Conservation (phyloP, 2,113 vertebrate species). For the Pungitius pungitius region DNA sequence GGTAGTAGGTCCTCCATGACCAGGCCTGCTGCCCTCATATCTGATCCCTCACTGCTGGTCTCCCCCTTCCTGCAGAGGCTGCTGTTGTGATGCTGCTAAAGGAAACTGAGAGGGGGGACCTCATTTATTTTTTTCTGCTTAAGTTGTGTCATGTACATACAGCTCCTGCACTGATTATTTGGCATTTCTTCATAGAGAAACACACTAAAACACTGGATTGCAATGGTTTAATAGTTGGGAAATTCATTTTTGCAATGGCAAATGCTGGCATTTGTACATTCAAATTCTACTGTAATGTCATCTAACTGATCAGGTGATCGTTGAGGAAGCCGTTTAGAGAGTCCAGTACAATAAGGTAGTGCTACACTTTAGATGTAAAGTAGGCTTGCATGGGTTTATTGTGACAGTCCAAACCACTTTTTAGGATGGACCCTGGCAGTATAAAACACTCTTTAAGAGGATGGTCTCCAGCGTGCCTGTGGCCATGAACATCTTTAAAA, state of each 20-base stretch:
- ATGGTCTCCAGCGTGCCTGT: not conserved
- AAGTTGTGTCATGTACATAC: not conserved
- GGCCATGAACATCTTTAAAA: constrained; percentile 18
- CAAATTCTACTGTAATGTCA: constrained; percentile 1
- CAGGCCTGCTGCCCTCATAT: constrained; percentile 11
- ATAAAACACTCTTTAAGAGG: not conserved
- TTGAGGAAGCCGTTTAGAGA: not conserved
- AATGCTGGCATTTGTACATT: not conserved
- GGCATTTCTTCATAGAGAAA: not conserved
- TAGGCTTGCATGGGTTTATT: not conserved
- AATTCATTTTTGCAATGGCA: not conserved
- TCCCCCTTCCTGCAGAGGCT: constrained; percentile 9
- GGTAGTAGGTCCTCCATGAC: not conserved
- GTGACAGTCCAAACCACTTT: not conserved
- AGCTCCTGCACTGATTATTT: not conserved
- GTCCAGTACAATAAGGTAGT: not conserved
- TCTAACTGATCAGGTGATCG: not conserved
- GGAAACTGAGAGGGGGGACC: constrained; percentile 10
- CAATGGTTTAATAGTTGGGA: not conserved
- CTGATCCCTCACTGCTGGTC: constrained; percentile 12
- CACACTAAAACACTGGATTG: not conserved
- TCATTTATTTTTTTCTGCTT: constrained; percentile 8
- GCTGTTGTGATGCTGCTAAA: constrained; percentile 13
- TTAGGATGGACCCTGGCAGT: not conserved
- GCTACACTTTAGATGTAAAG: not conserved